A percentile compares a stretch with the other conserved stretches of the same genome.
phyloP scores from a whole-genome alignment of 2,113 vertebrate species.

The Tichodroma muraria region DNA sequence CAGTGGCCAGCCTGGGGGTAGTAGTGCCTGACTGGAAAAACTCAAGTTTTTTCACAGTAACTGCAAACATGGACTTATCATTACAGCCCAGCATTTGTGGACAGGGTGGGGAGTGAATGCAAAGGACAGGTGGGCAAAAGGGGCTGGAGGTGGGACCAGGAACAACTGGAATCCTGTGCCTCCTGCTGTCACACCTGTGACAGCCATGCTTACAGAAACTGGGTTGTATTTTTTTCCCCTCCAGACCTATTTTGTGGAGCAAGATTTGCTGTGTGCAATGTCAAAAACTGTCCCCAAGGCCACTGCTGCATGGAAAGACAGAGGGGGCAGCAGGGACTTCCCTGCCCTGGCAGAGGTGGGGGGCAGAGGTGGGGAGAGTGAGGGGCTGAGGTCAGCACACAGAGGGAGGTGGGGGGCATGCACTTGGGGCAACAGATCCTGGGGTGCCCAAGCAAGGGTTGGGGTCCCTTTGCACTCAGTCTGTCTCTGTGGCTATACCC shows the following conservation, averaged over 20 bases:
- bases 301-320: background rate
- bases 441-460: background rate
- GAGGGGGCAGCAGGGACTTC: background rate
- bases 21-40: background rate
- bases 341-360: background rate
- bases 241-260: background rate
- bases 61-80: background rate
- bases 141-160: accelerated
- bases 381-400: background rate
- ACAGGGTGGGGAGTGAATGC: background rate
- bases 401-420: accelerated
- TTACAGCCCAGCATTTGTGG: background rate
- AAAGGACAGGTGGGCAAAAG: background rate
- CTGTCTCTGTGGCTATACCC: background rate
- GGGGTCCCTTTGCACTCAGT: background rate
- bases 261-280: background rate
- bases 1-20: accelerated
- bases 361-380: background rate
- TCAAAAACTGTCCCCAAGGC: background rate
- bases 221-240: background rate
- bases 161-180: background rate
- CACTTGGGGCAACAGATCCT: background rate
- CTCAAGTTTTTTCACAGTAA: background rate
- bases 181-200: background rate
- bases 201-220: background rate